A percentile compares a stretch with the other conserved stretches of the same genome.
These are phyloP conservation scores for Rhodinocichla rosea DNA, from an alignment of 2,113 vertebrate species.

Conservation along the genomic window DNA sequence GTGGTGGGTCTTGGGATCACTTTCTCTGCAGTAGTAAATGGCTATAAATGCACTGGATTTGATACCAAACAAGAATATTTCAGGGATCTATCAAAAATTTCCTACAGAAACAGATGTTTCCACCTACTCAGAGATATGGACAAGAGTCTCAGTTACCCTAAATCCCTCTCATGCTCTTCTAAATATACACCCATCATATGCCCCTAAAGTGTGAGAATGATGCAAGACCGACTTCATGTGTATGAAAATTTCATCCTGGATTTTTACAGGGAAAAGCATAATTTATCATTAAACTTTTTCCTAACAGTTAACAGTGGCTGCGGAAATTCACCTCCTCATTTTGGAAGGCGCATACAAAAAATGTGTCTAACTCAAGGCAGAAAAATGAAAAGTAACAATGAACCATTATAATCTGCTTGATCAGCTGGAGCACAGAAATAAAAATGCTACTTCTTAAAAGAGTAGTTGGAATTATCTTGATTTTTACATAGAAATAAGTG, in stretches of 20 bases:
- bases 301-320: not conserved
- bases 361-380: not conserved
- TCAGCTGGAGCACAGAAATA: conserved; percentile 25
- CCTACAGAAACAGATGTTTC: conserved; percentile 18
- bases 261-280: not conserved
- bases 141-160: conserved; percentile 6
- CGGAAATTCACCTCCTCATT: not conserved
- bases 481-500: conserved; percentile 25
- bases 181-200: not conserved
- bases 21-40: not conserved
- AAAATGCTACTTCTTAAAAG: conserved; percentile 4
- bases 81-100: not conserved
- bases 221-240: not conserved
- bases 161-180: not conserved
- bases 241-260: not conserved
- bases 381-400: not conserved
- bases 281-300: not conserved
- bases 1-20: not conserved
- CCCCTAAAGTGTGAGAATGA: conserved; percentile 11
- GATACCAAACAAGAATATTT: not conserved
- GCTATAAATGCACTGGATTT: not conserved
- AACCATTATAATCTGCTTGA: conserved; percentile 15
- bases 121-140: not conserved
- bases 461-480: conserved; percentile 29
- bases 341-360: not conserved